Percentiles rank a stretch among this genome's conserved stretches.
phyloP scores from a whole-genome alignment of 37 sponge, comb jelly and placozoan species.

The Ianthella basta region DNA sequence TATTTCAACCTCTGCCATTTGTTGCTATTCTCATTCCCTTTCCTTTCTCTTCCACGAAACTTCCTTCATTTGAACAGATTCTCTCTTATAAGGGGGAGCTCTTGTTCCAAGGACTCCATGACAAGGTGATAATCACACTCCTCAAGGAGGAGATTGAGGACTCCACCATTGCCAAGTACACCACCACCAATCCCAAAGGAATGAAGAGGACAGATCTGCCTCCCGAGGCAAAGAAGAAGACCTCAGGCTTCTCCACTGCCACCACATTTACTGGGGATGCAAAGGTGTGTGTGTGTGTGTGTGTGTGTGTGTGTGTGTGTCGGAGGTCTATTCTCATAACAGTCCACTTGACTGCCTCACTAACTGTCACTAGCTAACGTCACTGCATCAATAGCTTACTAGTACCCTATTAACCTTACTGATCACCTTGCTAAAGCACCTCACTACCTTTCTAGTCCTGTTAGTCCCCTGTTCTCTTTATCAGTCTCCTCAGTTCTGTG shows the following conservation, averaged over 20 bases:
- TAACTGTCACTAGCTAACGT: no score
- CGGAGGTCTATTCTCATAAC: no score
- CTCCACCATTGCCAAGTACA: conserved; percentile 48
- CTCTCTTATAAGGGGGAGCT: conserved; percentile 56
- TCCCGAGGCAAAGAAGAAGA: conserved; percentile 11
- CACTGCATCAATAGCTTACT: no score
- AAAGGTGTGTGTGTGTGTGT: neutral
- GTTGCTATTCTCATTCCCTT: neutral
- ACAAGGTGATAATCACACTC: conserved; percentile 45
- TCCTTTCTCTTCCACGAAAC: neutral
- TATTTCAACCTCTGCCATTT: no score
- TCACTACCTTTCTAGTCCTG: no score
- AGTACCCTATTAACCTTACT: no score
- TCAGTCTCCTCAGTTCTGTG: no score
- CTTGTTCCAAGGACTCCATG: conserved; percentile 53
- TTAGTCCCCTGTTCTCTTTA: no score
- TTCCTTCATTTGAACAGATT: conserved; percentile 1
- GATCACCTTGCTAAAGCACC: no score
- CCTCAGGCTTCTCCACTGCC: conserved; percentile 23
- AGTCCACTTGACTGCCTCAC: no score
- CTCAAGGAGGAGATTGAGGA: conserved; percentile 46
- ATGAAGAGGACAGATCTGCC: conserved; percentile 14
- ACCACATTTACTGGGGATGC: conserved; percentile 29
- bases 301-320: no score
- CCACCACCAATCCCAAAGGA: conserved; percentile 50